Evolutionary conservation across 2,888 invertebrate genomes (phyloP).

Genomic region (Maniola hyperantus): DNA sequence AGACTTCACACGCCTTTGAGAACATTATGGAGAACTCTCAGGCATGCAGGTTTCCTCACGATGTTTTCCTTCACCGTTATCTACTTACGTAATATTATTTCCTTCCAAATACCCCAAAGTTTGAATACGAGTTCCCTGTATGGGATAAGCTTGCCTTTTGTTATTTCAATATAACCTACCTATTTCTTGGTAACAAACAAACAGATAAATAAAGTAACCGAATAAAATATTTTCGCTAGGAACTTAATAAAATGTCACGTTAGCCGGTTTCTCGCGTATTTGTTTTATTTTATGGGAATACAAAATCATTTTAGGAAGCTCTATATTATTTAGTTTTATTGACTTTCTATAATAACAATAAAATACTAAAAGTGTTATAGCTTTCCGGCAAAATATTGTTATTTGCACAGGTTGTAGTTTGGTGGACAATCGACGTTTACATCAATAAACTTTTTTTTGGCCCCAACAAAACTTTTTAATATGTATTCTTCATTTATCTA

Average conservation of each 20-base stretch:
- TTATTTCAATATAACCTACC: background rate
- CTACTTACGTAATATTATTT: too few species aligned
- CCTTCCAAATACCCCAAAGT: too few species aligned
- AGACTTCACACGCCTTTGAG: too few species aligned
- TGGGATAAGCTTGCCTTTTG: background rate
- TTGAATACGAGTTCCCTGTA: background rate
- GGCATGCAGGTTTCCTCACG: too few species aligned
- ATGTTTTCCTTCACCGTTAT: too few species aligned
- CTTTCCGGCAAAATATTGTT: background rate
- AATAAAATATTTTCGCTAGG: background rate
- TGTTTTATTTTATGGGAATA: conserved; percentile 2
- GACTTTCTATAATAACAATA: background rate
- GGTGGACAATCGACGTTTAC: too few species aligned
- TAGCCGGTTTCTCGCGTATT: background rate
- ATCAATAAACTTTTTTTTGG: background rate
- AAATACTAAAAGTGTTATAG: background rate
- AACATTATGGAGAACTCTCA: too few species aligned
- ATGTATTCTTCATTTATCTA: too few species aligned
- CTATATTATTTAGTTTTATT: background rate
- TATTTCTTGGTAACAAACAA: conserved; percentile 1
- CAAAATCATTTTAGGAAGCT: background rate
- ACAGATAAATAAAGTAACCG: conserved; percentile 7
- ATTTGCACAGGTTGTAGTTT: too few species aligned
- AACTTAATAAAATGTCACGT: background rate
- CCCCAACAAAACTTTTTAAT: background rate